Base-by-base conservation (phyloP, 2,797 vertebrate species). In the Saguinus oedipus region DNA sequence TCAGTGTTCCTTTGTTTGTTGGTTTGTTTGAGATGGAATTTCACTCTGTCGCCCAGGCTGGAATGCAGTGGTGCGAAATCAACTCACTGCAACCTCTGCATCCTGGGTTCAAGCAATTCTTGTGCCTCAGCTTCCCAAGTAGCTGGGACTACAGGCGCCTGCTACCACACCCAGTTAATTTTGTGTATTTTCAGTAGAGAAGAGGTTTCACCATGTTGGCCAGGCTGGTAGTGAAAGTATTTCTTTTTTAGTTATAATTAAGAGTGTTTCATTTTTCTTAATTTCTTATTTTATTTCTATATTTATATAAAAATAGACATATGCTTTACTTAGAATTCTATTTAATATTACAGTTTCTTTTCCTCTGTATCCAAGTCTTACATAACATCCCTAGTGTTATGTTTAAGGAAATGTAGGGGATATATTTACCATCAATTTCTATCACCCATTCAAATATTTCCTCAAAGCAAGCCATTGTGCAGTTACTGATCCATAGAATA, bases 401-500 rank as follows among this genome's bases (percentile, higher is more conserved):
- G 19, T 88, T 93, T 86, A 36, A 53, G 20, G 83, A 88, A 81
- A 85, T 74, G 72, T 53, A 33, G n/a, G 70, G 20, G 46, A n/a
- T 48, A 53, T 14, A 48, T 90, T 86, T 94, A 26, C 48, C 42
- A 61, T 91, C 20, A 90, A 30, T 39, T 42, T 88, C 20, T 48
- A 2, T 55, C 68, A 70, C 39, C 9, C 30, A n/a, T 53, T 46
- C 27, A 87, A 17, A 53, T 90, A 42, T 85, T 50, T 84, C 19
- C 36, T 57, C 17, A 80, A 61, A 90, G 7, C 44, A 93, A 26
- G n/a, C 70, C 5, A 4, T 79, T 59, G 5, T 78, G 20, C 26
- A 5, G 27, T 50, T 81, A 5, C 50, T 97, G 92, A 36, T 81
- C 84, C 93, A 80, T 55, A 96, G 50, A 50, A 96, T 78, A 76